Percentiles rank a stretch among this genome's conserved stretches.
These are phyloP conservation scores for Eurosta solidaginis DNA, from an alignment of 1,140 invertebrate species.

Conservation along the genomic window DNA sequence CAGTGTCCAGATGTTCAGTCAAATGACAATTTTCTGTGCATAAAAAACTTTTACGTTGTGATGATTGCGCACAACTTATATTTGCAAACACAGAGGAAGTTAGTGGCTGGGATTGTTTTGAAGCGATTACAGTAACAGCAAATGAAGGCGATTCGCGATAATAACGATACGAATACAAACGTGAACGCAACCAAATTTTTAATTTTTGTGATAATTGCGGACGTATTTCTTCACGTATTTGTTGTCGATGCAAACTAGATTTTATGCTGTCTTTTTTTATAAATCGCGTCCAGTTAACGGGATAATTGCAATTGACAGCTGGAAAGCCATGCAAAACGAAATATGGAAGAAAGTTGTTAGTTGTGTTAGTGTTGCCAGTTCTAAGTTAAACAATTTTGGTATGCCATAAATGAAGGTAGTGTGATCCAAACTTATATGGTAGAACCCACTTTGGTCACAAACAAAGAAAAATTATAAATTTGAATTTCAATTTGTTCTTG, in stretches of 20 bases:
- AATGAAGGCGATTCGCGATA: constrained; percentile 18
- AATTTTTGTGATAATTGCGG: neutral
- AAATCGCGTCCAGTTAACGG: constrained; percentile 30
- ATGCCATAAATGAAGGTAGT: neutral
- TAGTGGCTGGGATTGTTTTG: constrained; percentile 20
- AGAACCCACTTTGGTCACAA: too few relatives aligned
- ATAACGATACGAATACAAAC: constrained; percentile 19
- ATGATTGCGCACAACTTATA: constrained; percentile 19
- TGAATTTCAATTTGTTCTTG: too few relatives aligned
- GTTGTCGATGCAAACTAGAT: neutral
- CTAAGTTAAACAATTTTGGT: too few relatives aligned
- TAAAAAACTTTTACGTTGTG: constrained; percentile 34
- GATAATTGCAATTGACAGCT: constrained; percentile 31
- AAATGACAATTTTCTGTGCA: constrained; percentile 46
- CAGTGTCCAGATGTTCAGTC: constrained; percentile 44
- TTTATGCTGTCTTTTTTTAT: neutral
- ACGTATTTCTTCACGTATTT: neutral
- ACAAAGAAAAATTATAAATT: too few relatives aligned
- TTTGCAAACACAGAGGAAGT: constrained; percentile 5
- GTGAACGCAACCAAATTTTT: neutral
- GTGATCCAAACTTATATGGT: neutral
- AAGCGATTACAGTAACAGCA: constrained; percentile 23
- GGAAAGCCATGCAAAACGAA: constrained; percentile 17
- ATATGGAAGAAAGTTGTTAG: neutral
- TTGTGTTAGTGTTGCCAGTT: constrained; percentile 20